Base-by-base conservation (phyloP, 2,113 vertebrate species). In the Amphiprion ocellaris region DNA sequence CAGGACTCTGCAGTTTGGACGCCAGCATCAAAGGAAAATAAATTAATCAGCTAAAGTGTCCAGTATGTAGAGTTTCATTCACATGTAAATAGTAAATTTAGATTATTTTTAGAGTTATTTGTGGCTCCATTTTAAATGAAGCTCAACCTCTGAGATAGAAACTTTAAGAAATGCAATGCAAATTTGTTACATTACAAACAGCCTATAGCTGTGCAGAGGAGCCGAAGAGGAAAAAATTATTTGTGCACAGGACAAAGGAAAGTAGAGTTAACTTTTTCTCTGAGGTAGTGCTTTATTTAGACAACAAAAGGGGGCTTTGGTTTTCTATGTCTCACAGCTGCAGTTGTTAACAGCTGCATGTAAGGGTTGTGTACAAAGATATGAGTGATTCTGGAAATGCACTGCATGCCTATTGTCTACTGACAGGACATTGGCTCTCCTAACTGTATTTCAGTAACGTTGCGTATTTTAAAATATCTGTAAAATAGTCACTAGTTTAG, bases 361-460 rank as follows among this genome's bases (percentile, higher is more conserved):
- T 61, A 62, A 78, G 41, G 62, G 69, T 70, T 69, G 75, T 91
- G 81, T 85, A 82, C 56, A 88, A 82, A 93, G 66, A 76, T 63
- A 19, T 68, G 72, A 76, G 73, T 67, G 67, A 68, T 89, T 92
- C 83, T 92, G 89, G 82, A 88, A 91, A 88, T 91, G 86, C 92
- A 92, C 88, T 89, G 91, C 93, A 93, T 90, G 92, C 89, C 92
- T 88, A 8, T 83, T 88, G 84, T 86, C 87, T 87, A 46, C 70
- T 73, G 71, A 63, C 65, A 69, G 70, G 89, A 89, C 90, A 88
- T 82, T 69, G 84, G 88, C 82, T 89, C 63, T 33, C 55, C 62
- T 82, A 83, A 82, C 60, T 70, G 66, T 90, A 63, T 86, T 81
- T 82, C 73, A 78, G 77, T 77, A 17, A 60, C 81, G 66, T 83